Percentiles rank a stretch among this genome's conserved stretches.
phyloP scores from a whole-genome alignment of 2,888 invertebrate species.

The Acheta domesticus region DNA sequence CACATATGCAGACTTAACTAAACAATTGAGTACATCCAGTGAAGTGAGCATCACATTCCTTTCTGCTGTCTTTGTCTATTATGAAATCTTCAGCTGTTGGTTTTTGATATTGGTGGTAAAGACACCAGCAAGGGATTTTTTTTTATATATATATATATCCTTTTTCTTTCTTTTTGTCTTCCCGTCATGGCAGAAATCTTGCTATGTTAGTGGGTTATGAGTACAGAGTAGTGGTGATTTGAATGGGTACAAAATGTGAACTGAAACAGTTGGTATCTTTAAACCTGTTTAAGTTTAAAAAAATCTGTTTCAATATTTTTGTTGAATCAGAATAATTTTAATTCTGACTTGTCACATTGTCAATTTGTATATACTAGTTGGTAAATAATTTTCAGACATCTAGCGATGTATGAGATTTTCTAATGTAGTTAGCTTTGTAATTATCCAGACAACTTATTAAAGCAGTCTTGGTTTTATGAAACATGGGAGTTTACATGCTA shows the following conservation, averaged over 20 bases:
- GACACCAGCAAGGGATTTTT: neutral
- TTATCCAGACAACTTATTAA: conserved; percentile 9
- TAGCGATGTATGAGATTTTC: conserved; percentile 7
- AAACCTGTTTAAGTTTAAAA: neutral
- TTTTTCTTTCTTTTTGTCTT: neutral
- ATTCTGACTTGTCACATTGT: conserved; percentile 18
- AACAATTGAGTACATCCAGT: too few relatives aligned
- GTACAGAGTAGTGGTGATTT: neutral
- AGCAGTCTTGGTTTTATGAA: conserved; percentile 6
- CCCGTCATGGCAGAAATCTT: neutral
- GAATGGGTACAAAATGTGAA: neutral
- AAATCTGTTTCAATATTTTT: neutral
- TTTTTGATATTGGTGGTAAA: neutral
- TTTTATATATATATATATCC: too few relatives aligned
- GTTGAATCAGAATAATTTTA: neutral
- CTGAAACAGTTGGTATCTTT: neutral
- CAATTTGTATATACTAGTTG: conserved; percentile 9
- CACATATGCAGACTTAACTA: too few relatives aligned
- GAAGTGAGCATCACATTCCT: neutral
- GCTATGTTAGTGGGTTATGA: neutral
- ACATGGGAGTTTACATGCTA: conserved; percentile 3
- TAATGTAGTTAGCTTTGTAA: conserved; percentile 18
- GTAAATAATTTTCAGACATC: conserved; percentile 18
- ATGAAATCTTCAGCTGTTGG: neutral
- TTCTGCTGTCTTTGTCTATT: neutral